phyloP scores from a whole-genome alignment of 2,888 invertebrate species.

The Iselma pallidipennis region DNA sequence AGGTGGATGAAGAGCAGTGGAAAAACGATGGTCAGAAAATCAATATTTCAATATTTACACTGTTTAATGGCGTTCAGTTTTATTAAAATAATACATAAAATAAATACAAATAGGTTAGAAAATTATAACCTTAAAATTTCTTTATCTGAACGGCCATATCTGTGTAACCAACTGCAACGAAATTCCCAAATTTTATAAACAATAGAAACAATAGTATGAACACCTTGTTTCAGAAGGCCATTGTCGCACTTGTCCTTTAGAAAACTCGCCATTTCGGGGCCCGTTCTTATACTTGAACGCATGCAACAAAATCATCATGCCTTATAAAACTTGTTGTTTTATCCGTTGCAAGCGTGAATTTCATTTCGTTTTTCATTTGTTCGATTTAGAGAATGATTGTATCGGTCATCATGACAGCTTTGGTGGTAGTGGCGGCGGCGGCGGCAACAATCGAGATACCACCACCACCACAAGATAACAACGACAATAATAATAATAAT shows the following conservation, averaged over 20 bases:
- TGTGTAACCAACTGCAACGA: background rate
- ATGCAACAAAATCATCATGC: too few relatives aligned
- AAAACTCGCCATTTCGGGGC: too few relatives aligned
- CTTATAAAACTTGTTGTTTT: too few relatives aligned
- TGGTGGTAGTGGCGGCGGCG: background rate
- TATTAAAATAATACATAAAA: too few relatives aligned
- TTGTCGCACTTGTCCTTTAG: too few relatives aligned
- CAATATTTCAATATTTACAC: constrained; percentile 36
- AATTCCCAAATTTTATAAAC: background rate
- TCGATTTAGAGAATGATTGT: too few relatives aligned
- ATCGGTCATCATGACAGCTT: background rate
- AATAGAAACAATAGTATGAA: constrained; percentile 8
- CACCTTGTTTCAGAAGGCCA: constrained; percentile 21
- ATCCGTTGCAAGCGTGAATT: too few relatives aligned
- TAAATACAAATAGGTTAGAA: constrained; percentile 19
- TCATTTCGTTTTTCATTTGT: too few relatives aligned
- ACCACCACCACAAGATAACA: too few relatives aligned
- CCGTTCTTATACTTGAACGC: too few relatives aligned
- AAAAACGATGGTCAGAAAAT: constrained; percentile 31
- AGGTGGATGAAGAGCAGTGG: too few relatives aligned
- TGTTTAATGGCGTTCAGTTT: constrained; percentile 29
- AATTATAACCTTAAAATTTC: background rate
- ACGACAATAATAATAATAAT: background rate
- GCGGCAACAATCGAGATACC: background rate
- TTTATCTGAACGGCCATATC: background rate